A percentile compares a stretch with the other conserved stretches of the same genome.
phyloP scores from a whole-genome alignment of 2,113 vertebrate species.

The Eulacestoma nigropectus region DNA sequence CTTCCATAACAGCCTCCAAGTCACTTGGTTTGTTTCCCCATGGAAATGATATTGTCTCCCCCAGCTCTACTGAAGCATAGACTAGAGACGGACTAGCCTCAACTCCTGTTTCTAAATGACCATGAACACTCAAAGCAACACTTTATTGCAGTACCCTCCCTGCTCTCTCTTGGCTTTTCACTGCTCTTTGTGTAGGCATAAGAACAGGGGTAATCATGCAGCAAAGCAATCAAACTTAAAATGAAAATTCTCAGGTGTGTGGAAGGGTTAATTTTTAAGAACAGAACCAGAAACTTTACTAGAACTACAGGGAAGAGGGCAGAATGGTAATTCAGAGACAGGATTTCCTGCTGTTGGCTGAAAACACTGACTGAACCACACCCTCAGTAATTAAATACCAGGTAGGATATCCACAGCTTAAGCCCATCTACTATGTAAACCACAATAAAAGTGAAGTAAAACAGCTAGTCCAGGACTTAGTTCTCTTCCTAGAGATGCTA shows the following conservation, averaged over 20 bases:
- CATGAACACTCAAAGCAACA: neutral
- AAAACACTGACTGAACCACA: neutral
- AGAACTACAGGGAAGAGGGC: neutral
- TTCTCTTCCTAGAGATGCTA: neutral
- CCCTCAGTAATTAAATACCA: neutral
- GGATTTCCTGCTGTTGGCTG: conserved; percentile 41
- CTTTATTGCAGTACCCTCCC: neutral
- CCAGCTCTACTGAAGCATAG: neutral
- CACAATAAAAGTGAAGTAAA: neutral
- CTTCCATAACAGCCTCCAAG: neutral
- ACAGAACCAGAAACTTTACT: neutral
- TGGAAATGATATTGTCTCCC: neutral
- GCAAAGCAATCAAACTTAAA: neutral
- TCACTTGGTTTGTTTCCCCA: neutral
- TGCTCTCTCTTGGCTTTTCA: neutral
- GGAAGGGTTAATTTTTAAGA: conserved; percentile 22
- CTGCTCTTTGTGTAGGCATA: neutral
- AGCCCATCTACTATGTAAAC: neutral
- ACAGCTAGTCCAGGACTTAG: neutral
- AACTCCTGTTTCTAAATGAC: neutral
- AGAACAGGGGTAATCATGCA: neutral
- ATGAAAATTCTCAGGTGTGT: neutral
- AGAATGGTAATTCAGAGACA: conserved; percentile 6
- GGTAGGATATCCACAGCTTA: neutral
- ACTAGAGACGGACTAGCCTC: neutral